A percentile compares a stretch with the other conserved stretches of the same genome.
Evolutionary conservation across 37 sponge, comb jelly and placozoan genomes (phyloP).

Genomic region (Chondrilla cf. caribensis): DNA sequence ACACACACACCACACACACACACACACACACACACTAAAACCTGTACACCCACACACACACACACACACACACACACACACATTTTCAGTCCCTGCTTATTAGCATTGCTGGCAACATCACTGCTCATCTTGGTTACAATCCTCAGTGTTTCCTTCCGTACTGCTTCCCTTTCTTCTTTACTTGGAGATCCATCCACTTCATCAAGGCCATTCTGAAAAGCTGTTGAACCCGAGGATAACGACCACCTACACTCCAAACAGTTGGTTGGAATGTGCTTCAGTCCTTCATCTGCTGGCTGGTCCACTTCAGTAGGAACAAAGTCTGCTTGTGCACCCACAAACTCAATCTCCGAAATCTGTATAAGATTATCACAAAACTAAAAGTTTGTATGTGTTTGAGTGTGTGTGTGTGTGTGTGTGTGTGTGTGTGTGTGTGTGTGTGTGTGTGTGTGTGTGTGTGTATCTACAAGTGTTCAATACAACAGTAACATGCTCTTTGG

Average conservation of each 20-base stretch:
- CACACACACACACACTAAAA: neutral
- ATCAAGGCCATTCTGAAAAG: neutral
- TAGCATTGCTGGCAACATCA: conserved; percentile 59
- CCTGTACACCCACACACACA: too few species aligned
- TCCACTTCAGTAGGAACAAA: neutral
- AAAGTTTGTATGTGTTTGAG: too few species aligned
- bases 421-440: too few species aligned
- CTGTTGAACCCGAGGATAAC: neutral
- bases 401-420: too few species aligned
- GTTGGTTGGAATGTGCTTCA: neutral
- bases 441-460: too few species aligned
- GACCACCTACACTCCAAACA: neutral
- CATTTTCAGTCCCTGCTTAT: conserved; percentile 37
- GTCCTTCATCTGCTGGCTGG: neutral
- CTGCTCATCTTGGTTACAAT: conserved; percentile 50
- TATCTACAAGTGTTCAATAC: too few species aligned
- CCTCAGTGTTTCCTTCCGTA: conserved; percentile 42
- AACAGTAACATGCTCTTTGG: too few species aligned
- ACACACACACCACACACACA: neutral
- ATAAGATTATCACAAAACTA: neutral
- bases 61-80: neutral
- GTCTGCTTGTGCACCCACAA: neutral
- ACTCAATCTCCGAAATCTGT: neutral
- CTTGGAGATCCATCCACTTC: neutral
- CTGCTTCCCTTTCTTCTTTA: neutral